Evolutionary conservation across 2,797 vertebrate genomes (phyloP).

Genomic region (Knipowitschia caucasica): DNA sequence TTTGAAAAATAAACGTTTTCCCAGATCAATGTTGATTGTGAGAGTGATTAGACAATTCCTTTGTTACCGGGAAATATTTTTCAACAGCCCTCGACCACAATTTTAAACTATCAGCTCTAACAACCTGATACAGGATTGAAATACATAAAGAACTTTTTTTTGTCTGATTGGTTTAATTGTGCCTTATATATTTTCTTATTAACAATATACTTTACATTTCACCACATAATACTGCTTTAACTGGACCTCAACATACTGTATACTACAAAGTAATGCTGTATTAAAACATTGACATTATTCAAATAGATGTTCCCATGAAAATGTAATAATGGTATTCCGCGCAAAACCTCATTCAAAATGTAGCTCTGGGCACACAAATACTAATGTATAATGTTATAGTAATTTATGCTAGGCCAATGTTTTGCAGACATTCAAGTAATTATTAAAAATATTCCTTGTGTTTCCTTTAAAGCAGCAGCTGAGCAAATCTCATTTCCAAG

Average conservation of each 20-base stretch:
- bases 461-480: slow-evolving; percentile 62
- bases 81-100: too few species aligned
- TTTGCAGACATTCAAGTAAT: slow-evolving; percentile 80
- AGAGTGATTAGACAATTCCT: too few species aligned
- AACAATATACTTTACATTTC: slow-evolving; percentile 5
- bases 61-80: too few species aligned
- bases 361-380: slow-evolving; percentile 73
- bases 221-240: slow-evolving; percentile 14
- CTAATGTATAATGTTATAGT: slow-evolving; percentile 70
- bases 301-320: slow-evolving; percentile 54
- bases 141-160: too few species aligned
- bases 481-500: slow-evolving; percentile 79
- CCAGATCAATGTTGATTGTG: too few species aligned
- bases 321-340: slow-evolving; percentile 67
- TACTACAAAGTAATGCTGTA: slow-evolving; percentile 47
- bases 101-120: too few species aligned
- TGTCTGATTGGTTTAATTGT: too few species aligned
- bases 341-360: slow-evolving; percentile 69
- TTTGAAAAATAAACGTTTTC: too few species aligned
- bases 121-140: too few species aligned
- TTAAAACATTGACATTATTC: slow-evolving; percentile 63
- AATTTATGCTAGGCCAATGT: slow-evolving; percentile 76
- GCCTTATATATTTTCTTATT: not conserved
- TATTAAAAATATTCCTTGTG: slow-evolving; percentile 78
- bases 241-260: slow-evolving; percentile 12